Conservation (phyloP, 2,113 vertebrate species). For the Amblyopsis rosae region DNA sequence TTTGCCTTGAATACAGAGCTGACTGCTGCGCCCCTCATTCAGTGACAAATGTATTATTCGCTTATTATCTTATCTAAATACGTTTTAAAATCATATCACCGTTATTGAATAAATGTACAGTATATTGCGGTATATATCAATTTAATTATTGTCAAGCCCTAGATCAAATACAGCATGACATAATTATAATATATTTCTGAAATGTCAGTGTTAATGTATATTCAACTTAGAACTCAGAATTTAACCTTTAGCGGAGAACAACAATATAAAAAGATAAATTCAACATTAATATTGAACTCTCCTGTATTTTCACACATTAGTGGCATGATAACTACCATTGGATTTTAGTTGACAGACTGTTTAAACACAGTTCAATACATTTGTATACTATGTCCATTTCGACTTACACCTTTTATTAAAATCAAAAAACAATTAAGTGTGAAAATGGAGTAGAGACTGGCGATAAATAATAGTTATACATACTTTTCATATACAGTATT, state of each 20-base stretch:
- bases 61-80: too few species aligned
- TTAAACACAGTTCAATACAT: slow-evolving; percentile 30
- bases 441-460: slow-evolving; percentile 66
- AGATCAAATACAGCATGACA: too few species aligned
- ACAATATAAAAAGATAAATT: slow-evolving; percentile 71
- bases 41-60: too few species aligned
- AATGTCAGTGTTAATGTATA: slow-evolving; percentile 32
- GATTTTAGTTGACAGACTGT: slow-evolving; percentile 69
- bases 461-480: slow-evolving; percentile 67
- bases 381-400: slow-evolving; percentile 49
- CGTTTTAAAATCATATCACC: too few species aligned
- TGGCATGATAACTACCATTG: slow-evolving; percentile 40
- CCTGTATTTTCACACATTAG: slow-evolving; percentile 50
- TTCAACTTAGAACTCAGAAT: slow-evolving; percentile 42
- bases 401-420: slow-evolving; percentile 57
- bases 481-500: slow-evolving; percentile 74
- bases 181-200: slow-evolving; percentile 17
- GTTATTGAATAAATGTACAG: too few species aligned
- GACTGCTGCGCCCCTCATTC: too few species aligned
- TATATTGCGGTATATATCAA: too few species aligned
- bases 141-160: too few species aligned
- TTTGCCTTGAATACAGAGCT: too few species aligned
- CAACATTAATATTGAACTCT: slow-evolving; percentile 60
- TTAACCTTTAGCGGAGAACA: slow-evolving; percentile 43
- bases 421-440: slow-evolving; percentile 54